phyloP scores from a whole-genome alignment of 2,888 invertebrate species.

The Spisula subtruncata region DNA sequence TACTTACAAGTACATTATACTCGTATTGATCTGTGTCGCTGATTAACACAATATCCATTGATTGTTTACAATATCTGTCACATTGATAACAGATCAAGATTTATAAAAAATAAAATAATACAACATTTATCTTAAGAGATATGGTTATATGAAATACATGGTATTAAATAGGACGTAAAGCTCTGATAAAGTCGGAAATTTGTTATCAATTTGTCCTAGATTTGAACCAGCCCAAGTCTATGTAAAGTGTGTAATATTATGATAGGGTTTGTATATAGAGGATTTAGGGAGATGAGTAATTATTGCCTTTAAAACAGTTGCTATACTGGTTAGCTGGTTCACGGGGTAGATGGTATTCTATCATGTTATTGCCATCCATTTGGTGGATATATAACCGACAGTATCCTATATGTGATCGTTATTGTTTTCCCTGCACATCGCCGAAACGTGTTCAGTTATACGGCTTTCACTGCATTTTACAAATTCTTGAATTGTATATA shows the following conservation, averaged over 20 bases:
- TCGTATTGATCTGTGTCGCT: too few species aligned
- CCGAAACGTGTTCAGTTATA: too few species aligned
- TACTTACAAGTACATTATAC: too few species aligned
- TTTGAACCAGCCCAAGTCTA: not conserved
- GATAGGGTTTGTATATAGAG: not conserved
- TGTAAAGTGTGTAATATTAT: conserved; percentile 1
- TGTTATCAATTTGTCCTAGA: conserved; percentile 11
- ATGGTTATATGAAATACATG: not conserved
- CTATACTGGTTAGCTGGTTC: not conserved
- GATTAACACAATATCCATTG: too few species aligned
- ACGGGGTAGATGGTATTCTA: not conserved
- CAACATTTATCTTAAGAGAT: not conserved
- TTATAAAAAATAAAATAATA: not conserved
- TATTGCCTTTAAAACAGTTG: not conserved
- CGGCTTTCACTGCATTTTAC: too few species aligned
- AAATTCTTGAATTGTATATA: too few species aligned
- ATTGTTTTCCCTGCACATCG: too few species aligned
- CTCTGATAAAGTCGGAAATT: not conserved
- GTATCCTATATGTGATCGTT: too few species aligned
- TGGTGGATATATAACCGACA: too few species aligned
- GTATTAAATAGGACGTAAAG: conserved; percentile 7
- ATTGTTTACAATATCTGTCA: not conserved
- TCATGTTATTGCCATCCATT: too few species aligned
- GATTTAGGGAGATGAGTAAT: not conserved
- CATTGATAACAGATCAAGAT: conserved; percentile 1